Evolutionary conservation across 1,140 invertebrate species (phyloP), one percentile per base, ranked within the genome.

Genomic region (Apis cerana): DNA sequence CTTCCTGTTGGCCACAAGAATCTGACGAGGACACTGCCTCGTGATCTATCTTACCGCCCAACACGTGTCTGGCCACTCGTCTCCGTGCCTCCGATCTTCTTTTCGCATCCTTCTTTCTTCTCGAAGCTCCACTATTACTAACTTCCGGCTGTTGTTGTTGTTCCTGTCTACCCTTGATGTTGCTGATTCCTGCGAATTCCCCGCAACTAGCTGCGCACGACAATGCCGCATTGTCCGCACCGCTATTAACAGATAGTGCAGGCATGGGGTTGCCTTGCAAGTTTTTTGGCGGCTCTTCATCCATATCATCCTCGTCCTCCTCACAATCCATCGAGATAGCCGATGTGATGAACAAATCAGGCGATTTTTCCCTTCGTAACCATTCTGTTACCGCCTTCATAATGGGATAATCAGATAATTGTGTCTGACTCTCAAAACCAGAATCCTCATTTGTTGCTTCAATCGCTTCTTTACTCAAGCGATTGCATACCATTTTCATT

Each of bases 181-280:
- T 87, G 75, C 89, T 89, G 87, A 85, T 65, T 54, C 81, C 91
- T 91, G 92, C 92, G 91, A 93, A 93, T 92, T 93, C 88, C 70
- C 92, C 88, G 88, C 83, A 91, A 89, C 78, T 91, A 91, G 91
- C 79, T 78, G 84, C 65, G 75, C 90, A 88, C 76, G 88, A 89
- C 81, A 85, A 92, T 80, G 80, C 84, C 79, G 88, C 59, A 74
- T 92, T 89, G 88, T 90, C 89, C 72, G 83, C 90, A 80, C 83
- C 85, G 89, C 89, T 88, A 93, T 93, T 93, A 95, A 87, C 92
- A 94, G 94, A 95, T 95, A 94, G 94, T 94, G 94, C 94, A 95
- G 92, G 94, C 90, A 94, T 94, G 94, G 94, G 94, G 94, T 95
- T 95, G 94, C 94, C 90, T 92, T 94, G 89, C 94, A 93, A 94